A percentile compares a stretch with the other conserved stretches of the same genome.
Evolutionary conservation across 2,113 vertebrate species (phyloP).

Genomic region (Oryzias melastigma): DNA sequence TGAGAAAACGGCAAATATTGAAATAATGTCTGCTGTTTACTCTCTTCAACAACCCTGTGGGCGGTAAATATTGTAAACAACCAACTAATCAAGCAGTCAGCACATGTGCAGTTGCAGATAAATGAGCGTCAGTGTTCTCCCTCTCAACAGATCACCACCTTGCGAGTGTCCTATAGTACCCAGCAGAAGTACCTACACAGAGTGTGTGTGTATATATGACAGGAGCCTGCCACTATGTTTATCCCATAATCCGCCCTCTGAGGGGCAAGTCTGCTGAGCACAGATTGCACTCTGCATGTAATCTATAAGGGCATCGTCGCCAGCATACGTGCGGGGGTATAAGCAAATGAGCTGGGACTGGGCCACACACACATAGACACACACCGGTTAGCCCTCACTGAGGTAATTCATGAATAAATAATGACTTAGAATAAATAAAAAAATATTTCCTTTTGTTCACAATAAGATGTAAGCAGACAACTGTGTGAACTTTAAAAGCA

Average conservation of each 20-base stretch:
- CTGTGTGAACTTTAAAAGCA: conserved; percentile 59
- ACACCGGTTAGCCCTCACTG: conserved; percentile 24
- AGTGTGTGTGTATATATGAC: conserved; percentile 19
- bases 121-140: conserved; percentile 32
- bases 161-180: conserved; percentile 39
- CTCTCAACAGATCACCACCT: conserved; percentile 42
- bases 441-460: conserved; percentile 6
- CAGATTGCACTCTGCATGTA: conserved; percentile 70
- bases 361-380: not conserved
- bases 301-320: conserved; percentile 73
- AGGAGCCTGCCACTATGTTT: conserved; percentile 56
- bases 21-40: conserved; percentile 4
- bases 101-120: conserved; percentile 67
- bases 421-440: conserved; percentile 5
- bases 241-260: conserved; percentile 68
- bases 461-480: not conserved
- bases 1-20: conserved; percentile 7
- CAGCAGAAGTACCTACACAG: conserved; percentile 29
- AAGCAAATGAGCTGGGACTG: conserved; percentile 18
- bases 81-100: conserved; percentile 60
- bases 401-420: not conserved
- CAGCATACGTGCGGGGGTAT: conserved; percentile 21
- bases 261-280: conserved; percentile 66
- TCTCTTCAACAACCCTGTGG: conserved; percentile 17
- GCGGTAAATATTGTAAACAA: conserved; percentile 39